phyloP scores from a whole-genome alignment of 2,113 vertebrate genomes.

The Natator depressus region DNA sequence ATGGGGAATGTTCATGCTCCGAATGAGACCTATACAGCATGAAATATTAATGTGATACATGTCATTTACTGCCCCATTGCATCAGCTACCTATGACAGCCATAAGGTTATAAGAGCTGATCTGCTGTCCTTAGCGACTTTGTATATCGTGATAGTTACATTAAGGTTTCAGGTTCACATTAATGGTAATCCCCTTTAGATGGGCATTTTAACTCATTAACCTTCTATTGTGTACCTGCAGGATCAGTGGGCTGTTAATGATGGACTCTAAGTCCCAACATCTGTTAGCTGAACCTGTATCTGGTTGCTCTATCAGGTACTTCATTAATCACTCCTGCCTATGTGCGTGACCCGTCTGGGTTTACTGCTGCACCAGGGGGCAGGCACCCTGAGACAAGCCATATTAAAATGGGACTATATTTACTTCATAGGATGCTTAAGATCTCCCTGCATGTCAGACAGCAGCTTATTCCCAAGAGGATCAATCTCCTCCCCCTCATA shows the following conservation, averaged over 20 bases:
- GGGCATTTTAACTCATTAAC: not conserved
- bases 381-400: not conserved
- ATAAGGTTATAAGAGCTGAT: not conserved
- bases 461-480: not conserved
- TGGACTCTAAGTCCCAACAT: accelerated
- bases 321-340: not conserved
- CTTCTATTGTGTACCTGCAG: not conserved
- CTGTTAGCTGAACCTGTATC: not conserved
- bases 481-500: not conserved
- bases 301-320: not conserved
- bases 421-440: not conserved
- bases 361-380: not conserved
- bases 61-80: not conserved
- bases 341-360: not conserved
- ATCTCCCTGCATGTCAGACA: not conserved
- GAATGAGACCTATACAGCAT: not conserved
- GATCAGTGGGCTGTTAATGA: not conserved
- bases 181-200: not conserved
- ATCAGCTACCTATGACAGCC: not conserved
- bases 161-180: not conserved
- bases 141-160: not conserved
- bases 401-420: not conserved
- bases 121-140: not conserved
- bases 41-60: not conserved
- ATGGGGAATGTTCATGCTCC: not conserved